phyloP scores from a whole-genome alignment of 2,888 invertebrate genomes.

The Eubasilissa splendida region DNA sequence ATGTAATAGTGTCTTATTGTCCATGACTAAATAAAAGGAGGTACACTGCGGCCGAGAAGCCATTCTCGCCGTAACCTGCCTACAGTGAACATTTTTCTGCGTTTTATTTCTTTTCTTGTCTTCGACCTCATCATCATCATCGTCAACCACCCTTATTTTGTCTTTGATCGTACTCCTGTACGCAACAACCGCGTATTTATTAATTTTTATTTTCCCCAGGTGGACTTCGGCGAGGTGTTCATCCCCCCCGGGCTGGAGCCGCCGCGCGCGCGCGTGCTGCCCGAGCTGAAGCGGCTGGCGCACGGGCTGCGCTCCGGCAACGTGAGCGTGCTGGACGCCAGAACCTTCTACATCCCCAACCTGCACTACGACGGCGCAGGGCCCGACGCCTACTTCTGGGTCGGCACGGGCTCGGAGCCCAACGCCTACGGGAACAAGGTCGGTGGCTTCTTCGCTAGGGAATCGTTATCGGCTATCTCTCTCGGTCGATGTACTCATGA shows the following conservation, averaged over 20 bases:
- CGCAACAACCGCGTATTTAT: too few species aligned
- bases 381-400: conserved; percentile 95
- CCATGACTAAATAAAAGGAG: too few species aligned
- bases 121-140: too few species aligned
- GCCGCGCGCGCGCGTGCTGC: conserved; percentile 85
- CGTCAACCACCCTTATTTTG: too few species aligned
- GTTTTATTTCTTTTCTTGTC: too few species aligned
- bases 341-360: conserved; percentile 93
- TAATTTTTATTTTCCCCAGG: conserved; percentile 70
- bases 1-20: too few species aligned
- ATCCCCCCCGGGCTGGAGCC: conserved; percentile 84
- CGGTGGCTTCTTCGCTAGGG: background rate
- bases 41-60: too few species aligned
- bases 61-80: too few species aligned
- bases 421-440: conserved; percentile 87
- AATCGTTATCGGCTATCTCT: too few species aligned
- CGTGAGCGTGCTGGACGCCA: conserved; percentile 91
- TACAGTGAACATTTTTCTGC: too few species aligned
- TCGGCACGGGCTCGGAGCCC: conserved; percentile 90
- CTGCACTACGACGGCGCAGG: conserved; percentile 93
- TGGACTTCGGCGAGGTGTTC: conserved; percentile 90
- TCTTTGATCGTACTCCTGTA: too few species aligned
- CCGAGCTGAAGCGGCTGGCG: conserved; percentile 89
- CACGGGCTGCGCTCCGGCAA: conserved; percentile 93
- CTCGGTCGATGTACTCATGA: too few species aligned